Evolutionary conservation across 1,140 invertebrate species (phyloP), one percentile per base, ranked within the genome.

Genomic region (Drosophila mojavensis): DNA sequence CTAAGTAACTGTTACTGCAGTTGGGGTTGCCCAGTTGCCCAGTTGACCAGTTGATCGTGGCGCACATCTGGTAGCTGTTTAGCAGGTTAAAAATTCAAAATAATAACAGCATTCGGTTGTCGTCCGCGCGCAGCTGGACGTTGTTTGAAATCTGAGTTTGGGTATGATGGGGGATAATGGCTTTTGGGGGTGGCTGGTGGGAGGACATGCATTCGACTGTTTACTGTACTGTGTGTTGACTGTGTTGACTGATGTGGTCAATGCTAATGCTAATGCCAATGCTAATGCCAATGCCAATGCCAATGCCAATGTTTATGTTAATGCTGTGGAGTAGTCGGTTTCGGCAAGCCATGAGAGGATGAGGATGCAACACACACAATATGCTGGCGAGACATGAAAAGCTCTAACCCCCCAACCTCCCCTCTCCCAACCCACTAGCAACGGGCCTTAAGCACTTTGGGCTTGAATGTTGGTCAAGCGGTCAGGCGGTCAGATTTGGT

Each of bases 41-140:
- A 15, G 43, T 47, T 17, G 43, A 47, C 43, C n/a, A 15, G 43
- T 47, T 17, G 43, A 47, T 17, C 15, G 5, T 60, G 11, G 26
- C 28, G 20, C 58, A 60, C 11, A 20, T 60, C 58, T 65, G 54
- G 59, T 73, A 64, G 47, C 65, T 70, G 62, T 39, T 58, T 72
- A 66, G 58, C 53, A 55, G 85, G 79, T 82, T 60, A 48, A 11
- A 72, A 83, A 90, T 91, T 81, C 82, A 89, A 91, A 91, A 89
- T 91, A 91, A 91, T 91, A 86, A 91, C 89, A 91, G 81, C 79
- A 67, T 61, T 75, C 67, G 59, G 41, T 69, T 26, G 41, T 41
- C 70, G 56, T 67, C 56, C 60, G 67, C 3, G n/a, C 45, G 64
- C 60, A 68, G 64, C 60, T 28, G 56, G 41, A 65, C 60, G 33